Conservation (phyloP, 2,888 invertebrate species). For the Campoplex capitator region DNA sequence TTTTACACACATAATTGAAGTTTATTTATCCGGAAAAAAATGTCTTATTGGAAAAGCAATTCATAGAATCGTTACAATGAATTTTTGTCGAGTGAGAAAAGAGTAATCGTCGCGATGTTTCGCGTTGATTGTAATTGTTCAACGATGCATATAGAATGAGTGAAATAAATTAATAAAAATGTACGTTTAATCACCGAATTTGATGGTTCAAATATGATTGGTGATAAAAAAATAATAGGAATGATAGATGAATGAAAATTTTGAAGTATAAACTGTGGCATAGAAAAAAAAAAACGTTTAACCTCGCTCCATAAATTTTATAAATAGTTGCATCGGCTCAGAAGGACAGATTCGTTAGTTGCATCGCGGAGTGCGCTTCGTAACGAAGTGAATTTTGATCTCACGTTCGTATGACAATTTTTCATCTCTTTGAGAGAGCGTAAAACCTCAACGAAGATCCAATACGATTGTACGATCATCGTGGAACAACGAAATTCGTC, state of each 20-base stretch:
- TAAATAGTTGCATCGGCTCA: constrained; percentile 36
- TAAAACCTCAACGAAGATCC: not conserved
- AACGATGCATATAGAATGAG: not conserved
- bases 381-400: constrained; percentile 9
- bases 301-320: constrained; percentile 50
- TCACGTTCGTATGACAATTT: constrained; percentile 17
- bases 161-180: not conserved
- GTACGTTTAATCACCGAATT: not conserved
- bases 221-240: not conserved
- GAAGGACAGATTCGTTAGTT: constrained; percentile 45
- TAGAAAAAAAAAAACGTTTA: not conserved
- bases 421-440: not conserved
- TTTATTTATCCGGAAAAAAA: too few species aligned
- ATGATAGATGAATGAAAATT: constrained; percentile 2
- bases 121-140: too few species aligned
- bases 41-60: not conserved
- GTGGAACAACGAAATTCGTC: not conserved
- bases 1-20: too few species aligned
- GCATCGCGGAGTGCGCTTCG: not conserved
- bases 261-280: not conserved
- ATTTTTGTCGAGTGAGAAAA: too few species aligned
- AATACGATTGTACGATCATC: not conserved
- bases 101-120: too few species aligned
- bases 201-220: not conserved
- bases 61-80: not conserved